These are phyloP conservation scores for Cenopis cana DNA, from an alignment of 2,888 invertebrate species.

Conservation along the genomic window DNA sequence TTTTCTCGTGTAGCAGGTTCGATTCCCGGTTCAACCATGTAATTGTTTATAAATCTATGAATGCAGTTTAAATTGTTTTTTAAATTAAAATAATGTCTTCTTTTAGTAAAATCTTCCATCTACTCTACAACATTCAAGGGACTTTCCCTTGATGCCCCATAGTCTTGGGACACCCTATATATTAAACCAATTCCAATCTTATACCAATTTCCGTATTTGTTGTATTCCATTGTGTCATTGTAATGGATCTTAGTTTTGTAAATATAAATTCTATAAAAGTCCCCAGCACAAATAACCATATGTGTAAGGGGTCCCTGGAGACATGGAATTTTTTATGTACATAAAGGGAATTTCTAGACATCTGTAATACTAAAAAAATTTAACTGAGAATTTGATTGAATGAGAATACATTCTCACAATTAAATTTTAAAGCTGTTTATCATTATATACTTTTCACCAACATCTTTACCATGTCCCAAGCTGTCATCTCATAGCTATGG, in stretches of 20 bases:
- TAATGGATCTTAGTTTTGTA: background rate
- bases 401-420: background rate
- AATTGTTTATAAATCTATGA: too few relatives aligned
- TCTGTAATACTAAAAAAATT: background rate
- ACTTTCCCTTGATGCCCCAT: too few relatives aligned
- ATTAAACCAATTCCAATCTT: background rate
- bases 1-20: too few relatives aligned
- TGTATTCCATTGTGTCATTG: too few relatives aligned
- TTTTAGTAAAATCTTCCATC: too few relatives aligned
- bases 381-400: too few relatives aligned
- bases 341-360: background rate
- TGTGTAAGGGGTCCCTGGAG: background rate
- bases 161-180: too few relatives aligned
- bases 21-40: too few relatives aligned
- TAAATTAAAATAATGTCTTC: too few relatives aligned
- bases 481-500: background rate
- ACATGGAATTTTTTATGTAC: background rate
- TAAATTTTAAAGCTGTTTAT: background rate
- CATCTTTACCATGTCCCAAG: background rate
- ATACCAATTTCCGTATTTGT: background rate
- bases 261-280: background rate
- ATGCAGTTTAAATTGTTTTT: too few relatives aligned
- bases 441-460: background rate
- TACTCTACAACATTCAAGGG: too few relatives aligned
- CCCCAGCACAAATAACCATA: too few relatives aligned